Conservation (phyloP, 2,113 vertebrate species). For the Myanophis thanlyinensis region DNA sequence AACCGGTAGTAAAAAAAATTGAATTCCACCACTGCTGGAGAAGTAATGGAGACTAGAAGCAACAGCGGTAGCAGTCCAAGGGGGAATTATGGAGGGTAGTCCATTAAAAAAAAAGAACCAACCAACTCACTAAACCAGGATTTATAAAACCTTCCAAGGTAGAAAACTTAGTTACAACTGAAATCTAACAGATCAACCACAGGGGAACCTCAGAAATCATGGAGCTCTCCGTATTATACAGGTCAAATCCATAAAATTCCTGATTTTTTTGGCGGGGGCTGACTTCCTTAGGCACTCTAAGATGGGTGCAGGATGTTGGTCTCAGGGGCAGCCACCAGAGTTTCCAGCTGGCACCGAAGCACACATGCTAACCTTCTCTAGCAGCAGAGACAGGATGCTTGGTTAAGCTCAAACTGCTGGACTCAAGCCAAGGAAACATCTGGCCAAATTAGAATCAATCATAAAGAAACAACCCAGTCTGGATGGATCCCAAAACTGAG, state of each 20-base stretch:
- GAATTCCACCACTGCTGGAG: too few relatives aligned
- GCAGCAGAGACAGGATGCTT: neutral
- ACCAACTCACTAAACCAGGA: neutral
- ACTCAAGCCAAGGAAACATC: neutral
- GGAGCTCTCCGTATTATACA: neutral
- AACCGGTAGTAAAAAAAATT: too few relatives aligned
- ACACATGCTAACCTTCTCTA: neutral
- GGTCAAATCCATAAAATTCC: neutral
- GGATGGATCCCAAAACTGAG: neutral
- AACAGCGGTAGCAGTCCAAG: neutral
- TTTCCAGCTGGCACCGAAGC: neutral
- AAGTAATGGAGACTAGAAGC: neutral
- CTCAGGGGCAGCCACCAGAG: neutral
- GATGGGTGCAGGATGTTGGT: neutral
- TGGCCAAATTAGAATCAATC: neutral
- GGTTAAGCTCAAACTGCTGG: neutral
- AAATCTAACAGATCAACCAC: neutral
- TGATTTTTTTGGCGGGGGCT: neutral
- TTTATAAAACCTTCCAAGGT: neutral
- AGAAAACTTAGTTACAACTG: neutral
- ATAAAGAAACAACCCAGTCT: fast-evolving
- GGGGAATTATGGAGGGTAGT: neutral
- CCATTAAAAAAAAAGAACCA: neutral
- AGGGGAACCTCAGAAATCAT: neutral
- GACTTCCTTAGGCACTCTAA: neutral